Evolutionary conservation across 2,797 vertebrate genomes (phyloP).

Genomic region (Peromyscus aztecus): DNA sequence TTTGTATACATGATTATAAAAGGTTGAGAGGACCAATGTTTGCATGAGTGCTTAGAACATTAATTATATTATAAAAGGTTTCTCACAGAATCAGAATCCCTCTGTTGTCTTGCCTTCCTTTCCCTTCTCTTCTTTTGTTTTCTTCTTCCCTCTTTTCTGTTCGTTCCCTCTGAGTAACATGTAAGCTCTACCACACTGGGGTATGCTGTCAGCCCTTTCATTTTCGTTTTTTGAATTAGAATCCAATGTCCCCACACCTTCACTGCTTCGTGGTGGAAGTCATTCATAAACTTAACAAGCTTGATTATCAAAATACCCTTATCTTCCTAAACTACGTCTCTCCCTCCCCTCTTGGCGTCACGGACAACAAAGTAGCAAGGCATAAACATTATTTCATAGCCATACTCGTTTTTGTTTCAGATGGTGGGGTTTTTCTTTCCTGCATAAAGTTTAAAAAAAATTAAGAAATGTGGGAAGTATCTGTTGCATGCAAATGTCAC

Average conservation of each 20-base stretch:
- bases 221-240: neutral
- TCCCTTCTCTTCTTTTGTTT: neutral
- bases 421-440: neutral
- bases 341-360: neutral
- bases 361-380: neutral
- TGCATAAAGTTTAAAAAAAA: neutral
- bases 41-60: neutral
- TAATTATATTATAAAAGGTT: neutral
- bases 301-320: neutral
- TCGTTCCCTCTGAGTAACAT: neutral
- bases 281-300: neutral
- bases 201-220: neutral
- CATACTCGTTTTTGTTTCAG: neutral
- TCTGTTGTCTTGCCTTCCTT: neutral
- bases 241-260: neutral
- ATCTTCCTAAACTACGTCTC: rapidly evolving
- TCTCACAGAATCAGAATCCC: neutral
- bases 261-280: neutral
- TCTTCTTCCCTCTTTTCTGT: no score
- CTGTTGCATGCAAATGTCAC: neutral
- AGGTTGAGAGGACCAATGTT: neutral
- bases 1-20: neutral
- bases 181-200: neutral
- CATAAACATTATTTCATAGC: neutral
- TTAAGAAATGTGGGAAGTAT: neutral